Base-by-base conservation (phyloP, 2,113 vertebrate genomes). In the Brienomyrus brachyistius region DNA sequence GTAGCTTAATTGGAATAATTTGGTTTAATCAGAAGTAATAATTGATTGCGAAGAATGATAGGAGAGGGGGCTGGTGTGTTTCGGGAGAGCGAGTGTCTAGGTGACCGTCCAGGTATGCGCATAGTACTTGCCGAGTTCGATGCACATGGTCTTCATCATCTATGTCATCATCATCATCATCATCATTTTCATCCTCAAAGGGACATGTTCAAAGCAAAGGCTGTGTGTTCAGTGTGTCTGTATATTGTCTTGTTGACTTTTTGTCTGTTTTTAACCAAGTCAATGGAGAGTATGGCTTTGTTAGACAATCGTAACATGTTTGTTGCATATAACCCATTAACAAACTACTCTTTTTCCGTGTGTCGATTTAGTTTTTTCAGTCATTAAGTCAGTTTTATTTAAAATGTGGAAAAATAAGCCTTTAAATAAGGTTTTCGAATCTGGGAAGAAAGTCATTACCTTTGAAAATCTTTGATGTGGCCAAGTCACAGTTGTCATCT, bases 81-180 rank as follows among this genome's bases (percentile, higher is more conserved):
- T 83, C 84, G 82, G 21, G 21, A 59, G 89, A 91, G 86, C 90
- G 10, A 48, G 89, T 89, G 66, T 91, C 88, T 91, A 91, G 89
- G 91, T 92, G 91, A 90, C 88, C 70, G 88, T 92, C 90, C 91
- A 90, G 56, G 48, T 85, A 47, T 90, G 62, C 77, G 52, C 40
- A n/a, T 54, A 31, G 50, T 83, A 85, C n/a, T 23, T 45, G 50
- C 89, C 87, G 15, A 50, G 35, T 77, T 86, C 70, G 4, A 56
- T 8, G 47, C 62, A 17, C 6, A 74, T 5, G 48, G n/a, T 80
- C 88, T 86, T 88, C 74, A 77, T 91, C 86, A 17, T 89, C 82
- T 89, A 40, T 90, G 54, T 86, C 4, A 10, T 86, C 88, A 5
- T 90, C 88, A 10, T 89, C 40, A 35, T 92, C 4, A 35, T 92